These are phyloP conservation scores for Listronotus oregonensis DNA, from an alignment of 1,140 invertebrate species.

Conservation along the genomic window DNA sequence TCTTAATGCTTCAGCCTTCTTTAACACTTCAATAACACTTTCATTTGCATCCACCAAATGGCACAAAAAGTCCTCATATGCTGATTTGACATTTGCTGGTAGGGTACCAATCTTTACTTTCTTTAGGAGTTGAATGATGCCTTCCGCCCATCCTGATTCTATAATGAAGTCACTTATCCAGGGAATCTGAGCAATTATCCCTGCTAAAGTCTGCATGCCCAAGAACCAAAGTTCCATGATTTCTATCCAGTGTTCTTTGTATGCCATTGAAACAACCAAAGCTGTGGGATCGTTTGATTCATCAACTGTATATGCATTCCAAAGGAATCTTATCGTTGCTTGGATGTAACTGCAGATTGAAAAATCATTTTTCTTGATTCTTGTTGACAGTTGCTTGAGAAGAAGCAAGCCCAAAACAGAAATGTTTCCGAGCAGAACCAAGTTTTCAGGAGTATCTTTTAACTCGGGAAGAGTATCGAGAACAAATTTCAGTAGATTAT, in stretches of 20 bases:
- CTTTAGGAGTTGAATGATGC: slow-evolving; percentile 78
- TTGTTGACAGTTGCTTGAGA: slow-evolving; percentile 80
- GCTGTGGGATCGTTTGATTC: slow-evolving; percentile 81
- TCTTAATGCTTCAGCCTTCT: slow-evolving; percentile 79
- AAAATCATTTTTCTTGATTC: slow-evolving; percentile 84
- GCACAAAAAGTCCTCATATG: slow-evolving; percentile 87
- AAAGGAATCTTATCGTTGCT: slow-evolving; percentile 84
- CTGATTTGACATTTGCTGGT: slow-evolving; percentile 81
- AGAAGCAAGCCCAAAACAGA: slow-evolving; percentile 81
- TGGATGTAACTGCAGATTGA: slow-evolving; percentile 87
- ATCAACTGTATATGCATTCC: slow-evolving; percentile 89
- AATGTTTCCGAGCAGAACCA: slow-evolving; percentile 83
- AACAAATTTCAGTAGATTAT: slow-evolving; percentile 81
- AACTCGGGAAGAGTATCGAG: slow-evolving; percentile 85
- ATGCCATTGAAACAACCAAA: slow-evolving; percentile 81
- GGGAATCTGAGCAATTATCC: slow-evolving; percentile 76
- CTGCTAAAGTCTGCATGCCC: slow-evolving; percentile 89
- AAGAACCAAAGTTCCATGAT: slow-evolving; percentile 91
- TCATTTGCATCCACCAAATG: slow-evolving; percentile 82
- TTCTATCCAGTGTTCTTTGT: slow-evolving; percentile 87
- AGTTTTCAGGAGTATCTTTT: slow-evolving; percentile 80
- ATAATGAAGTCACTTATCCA: slow-evolving; percentile 90
- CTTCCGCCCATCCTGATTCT: slow-evolving; percentile 90
- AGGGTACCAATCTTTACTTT: slow-evolving; percentile 82
- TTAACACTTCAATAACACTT: slow-evolving; percentile 74